A percentile compares a stretch with the other conserved stretches of the same genome.
These are phyloP conservation scores for Yponomeuta malinellus DNA, from an alignment of 2,888 invertebrate genomes.

Conservation along the genomic window DNA sequence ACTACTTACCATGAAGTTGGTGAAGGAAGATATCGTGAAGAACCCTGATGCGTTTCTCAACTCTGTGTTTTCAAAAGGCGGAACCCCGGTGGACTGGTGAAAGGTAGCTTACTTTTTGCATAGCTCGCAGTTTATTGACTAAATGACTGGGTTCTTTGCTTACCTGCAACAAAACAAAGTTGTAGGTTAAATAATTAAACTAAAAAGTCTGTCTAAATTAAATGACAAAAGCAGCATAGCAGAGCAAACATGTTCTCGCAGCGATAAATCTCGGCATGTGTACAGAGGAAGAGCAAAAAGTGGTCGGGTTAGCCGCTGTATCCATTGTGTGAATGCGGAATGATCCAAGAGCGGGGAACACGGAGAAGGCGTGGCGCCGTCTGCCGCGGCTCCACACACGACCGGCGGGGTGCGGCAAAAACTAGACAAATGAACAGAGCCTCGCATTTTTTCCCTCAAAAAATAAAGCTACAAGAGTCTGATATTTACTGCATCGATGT, in stretches of 20 bases:
- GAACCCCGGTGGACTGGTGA: no score
- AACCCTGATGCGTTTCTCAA: neutral
- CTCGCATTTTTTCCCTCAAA: no score
- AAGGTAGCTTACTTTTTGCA: neutral
- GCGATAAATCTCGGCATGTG: neutral
- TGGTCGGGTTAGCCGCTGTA: neutral
- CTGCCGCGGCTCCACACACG: neutral
- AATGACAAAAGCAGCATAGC: neutral
- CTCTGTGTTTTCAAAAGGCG: no score
- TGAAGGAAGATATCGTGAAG: neutral
- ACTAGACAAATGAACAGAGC: neutral
- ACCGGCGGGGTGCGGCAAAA: neutral
- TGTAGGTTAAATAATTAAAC: neutral
- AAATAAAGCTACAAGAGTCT: no score
- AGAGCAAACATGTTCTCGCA: neutral
- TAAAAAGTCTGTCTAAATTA: neutral
- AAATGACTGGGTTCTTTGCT: neutral
- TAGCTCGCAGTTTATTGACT: neutral
- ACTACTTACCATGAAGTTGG: neutral
- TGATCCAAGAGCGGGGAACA: neutral
- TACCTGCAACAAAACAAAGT: neutral
- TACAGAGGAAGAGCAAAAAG: neutral
- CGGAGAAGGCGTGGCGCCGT: neutral
- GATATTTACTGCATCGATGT: no score
- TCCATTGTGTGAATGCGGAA: neutral